phyloP scores from a whole-genome alignment of 2,113 vertebrate genomes.

The Lanius collurio region DNA sequence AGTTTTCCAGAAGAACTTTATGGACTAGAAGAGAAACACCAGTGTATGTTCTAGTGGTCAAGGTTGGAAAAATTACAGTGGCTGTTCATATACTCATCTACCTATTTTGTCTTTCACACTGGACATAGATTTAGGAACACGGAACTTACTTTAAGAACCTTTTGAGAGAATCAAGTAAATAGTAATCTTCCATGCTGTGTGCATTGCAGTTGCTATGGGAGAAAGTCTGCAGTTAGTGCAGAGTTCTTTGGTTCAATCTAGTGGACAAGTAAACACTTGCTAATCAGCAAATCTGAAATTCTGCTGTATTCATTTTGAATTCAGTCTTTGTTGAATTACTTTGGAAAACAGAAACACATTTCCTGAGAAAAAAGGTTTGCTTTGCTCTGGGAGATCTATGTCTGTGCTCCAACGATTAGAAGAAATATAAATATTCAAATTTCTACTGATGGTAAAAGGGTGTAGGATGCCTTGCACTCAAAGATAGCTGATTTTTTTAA shows the following conservation, averaged over 20 bases:
- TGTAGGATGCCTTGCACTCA: background rate
- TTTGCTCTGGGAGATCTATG: background rate
- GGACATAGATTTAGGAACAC: background rate
- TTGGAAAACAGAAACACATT: background rate
- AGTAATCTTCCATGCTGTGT: background rate
- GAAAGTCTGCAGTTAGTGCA: background rate
- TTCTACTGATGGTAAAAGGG: background rate
- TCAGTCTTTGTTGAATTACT: background rate
- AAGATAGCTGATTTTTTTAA: background rate
- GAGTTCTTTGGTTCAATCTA: background rate
- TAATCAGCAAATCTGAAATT: background rate
- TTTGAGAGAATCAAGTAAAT: background rate
- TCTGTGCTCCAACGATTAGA: background rate
- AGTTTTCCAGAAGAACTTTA: background rate
- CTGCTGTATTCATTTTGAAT: background rate
- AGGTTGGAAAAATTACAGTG: background rate
- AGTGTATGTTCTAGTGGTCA: background rate
- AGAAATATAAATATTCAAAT: background rate
- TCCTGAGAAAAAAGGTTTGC: background rate
- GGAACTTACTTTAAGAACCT: background rate
- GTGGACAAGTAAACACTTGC: background rate
- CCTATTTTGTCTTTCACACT: background rate
- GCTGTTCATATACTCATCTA: background rate
- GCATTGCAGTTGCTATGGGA: background rate
- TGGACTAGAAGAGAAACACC: background rate